These are phyloP conservation scores for Eudemis profundana DNA, from an alignment of 2,888 invertebrate species.

Conservation along the genomic window DNA sequence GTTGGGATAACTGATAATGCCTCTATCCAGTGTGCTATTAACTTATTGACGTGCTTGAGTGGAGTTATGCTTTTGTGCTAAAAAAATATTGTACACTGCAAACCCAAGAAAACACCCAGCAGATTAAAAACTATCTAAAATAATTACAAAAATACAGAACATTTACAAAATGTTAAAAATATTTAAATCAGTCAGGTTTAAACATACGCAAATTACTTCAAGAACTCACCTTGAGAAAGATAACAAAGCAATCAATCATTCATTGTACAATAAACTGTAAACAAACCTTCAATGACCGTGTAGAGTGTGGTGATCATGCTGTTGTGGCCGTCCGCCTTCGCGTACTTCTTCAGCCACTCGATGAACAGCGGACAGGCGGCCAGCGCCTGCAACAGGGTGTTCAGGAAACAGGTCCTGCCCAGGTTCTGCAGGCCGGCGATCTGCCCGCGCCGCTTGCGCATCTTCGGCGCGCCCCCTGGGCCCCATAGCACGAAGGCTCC, in stretches of 20 bases:
- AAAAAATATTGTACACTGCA: too few relatives aligned
- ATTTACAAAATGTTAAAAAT: background rate
- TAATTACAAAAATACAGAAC: too few relatives aligned
- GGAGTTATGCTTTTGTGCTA: too few relatives aligned
- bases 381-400: constrained; percentile 95
- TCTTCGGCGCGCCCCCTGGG: constrained; percentile 87
- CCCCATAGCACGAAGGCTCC: constrained; percentile 95
- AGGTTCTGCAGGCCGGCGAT: constrained; percentile 95
- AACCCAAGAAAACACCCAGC: too few relatives aligned
- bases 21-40: too few relatives aligned
- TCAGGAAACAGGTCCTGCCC: constrained; percentile 96
- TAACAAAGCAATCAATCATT: constrained; percentile 1
- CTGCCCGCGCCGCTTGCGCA: constrained; percentile 88
- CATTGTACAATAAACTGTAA: constrained; percentile 11
- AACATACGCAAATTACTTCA: background rate
- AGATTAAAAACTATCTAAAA: too few relatives aligned
- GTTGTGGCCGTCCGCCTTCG: constrained; percentile 86
- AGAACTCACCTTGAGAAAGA: constrained; percentile 9
- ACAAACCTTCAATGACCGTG: constrained; percentile 89
- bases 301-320: constrained; percentile 90
- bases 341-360: constrained; percentile 91
- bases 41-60: too few relatives aligned
- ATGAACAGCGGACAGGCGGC: constrained; percentile 94
- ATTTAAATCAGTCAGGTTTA: background rate
- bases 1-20: too few relatives aligned